phyloP scores from a whole-genome alignment of 2,888 invertebrate species.

The Acleris laterana region DNA sequence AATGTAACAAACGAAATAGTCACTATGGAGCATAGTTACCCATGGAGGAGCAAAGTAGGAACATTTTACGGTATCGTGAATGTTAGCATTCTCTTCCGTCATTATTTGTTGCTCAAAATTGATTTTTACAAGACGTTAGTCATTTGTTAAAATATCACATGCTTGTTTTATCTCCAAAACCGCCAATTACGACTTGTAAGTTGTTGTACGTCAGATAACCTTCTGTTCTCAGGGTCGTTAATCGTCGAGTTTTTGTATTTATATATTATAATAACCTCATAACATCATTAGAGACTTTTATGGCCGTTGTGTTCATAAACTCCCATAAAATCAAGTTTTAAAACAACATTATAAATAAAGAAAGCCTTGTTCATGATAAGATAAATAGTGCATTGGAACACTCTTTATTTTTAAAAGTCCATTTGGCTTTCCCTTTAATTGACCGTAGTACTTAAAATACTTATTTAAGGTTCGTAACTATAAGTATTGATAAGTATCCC shows the following conservation, averaged over 20 bases:
- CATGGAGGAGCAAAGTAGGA: too few relatives aligned
- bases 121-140: conserved; percentile 9
- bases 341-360: conserved; percentile 57
- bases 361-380: conserved; percentile 58
- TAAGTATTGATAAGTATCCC: conserved; percentile 37
- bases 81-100: neutral
- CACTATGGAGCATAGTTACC: too few relatives aligned
- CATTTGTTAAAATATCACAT: conserved; percentile 33
- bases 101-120: conserved; percentile 10
- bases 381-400: conserved; percentile 56
- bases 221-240: conserved; percentile 39
- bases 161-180: conserved; percentile 39
- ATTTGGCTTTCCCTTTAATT: conserved; percentile 68
- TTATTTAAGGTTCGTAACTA: conserved; percentile 58
- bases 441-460: conserved; percentile 60
- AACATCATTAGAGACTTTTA: conserved; percentile 61
- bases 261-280: conserved; percentile 60
- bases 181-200: conserved; percentile 42
- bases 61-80: too few relatives aligned
- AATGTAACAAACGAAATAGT: too few relatives aligned
- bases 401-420: conserved; percentile 50
- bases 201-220: conserved; percentile 42
- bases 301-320: conserved; percentile 56
- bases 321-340: conserved; percentile 52
- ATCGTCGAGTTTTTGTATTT: conserved; percentile 53